Conservation (phyloP, 92 coral and sea anemone genomes). For the Montipora capitata region DNA sequence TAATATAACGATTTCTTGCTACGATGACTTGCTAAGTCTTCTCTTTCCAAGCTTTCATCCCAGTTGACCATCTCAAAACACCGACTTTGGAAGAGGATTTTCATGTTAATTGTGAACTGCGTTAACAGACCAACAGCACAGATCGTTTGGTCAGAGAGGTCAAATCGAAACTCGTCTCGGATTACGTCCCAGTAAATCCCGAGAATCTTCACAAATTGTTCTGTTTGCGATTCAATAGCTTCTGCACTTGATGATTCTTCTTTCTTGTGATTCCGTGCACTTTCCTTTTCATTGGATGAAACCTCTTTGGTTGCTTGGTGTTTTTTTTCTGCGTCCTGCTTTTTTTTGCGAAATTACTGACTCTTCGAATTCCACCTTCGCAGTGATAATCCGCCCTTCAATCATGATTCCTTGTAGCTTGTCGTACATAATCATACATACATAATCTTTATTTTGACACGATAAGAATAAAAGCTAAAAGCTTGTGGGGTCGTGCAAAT, state of each 20-base stretch:
- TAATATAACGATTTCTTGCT: too few relatives aligned
- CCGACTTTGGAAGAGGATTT: conserved; percentile 76
- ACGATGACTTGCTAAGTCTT: too few relatives aligned
- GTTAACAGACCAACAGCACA: conserved; percentile 70
- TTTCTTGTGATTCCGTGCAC: not conserved
- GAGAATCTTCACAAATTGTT: not conserved
- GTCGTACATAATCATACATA: too few relatives aligned
- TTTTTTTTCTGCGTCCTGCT: conserved; percentile 18
- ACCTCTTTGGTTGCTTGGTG: not conserved
- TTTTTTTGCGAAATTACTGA: conserved; percentile 15
- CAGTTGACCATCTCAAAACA: conserved; percentile 63
- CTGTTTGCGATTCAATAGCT: not conserved
- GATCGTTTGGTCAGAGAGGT: conserved; percentile 56
- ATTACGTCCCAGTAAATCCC: not conserved
- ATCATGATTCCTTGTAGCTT: conserved; percentile 25
- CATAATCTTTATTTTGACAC: too few relatives aligned
- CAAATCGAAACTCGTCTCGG: conserved; percentile 56
- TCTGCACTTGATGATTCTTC: not conserved
- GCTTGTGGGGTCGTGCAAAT: too few relatives aligned
- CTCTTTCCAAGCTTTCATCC: too few relatives aligned
- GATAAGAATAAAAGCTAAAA: too few relatives aligned
- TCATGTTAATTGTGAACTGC: conserved; percentile 71
- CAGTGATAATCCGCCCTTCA: conserved; percentile 38
- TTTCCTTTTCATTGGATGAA: conserved; percentile 15
- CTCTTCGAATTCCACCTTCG: conserved; percentile 29